Evolutionary conservation across 2,113 vertebrate species (phyloP), one percentile per base, ranked within the genome.

Genomic region (Gracilinanus agilis): DNA sequence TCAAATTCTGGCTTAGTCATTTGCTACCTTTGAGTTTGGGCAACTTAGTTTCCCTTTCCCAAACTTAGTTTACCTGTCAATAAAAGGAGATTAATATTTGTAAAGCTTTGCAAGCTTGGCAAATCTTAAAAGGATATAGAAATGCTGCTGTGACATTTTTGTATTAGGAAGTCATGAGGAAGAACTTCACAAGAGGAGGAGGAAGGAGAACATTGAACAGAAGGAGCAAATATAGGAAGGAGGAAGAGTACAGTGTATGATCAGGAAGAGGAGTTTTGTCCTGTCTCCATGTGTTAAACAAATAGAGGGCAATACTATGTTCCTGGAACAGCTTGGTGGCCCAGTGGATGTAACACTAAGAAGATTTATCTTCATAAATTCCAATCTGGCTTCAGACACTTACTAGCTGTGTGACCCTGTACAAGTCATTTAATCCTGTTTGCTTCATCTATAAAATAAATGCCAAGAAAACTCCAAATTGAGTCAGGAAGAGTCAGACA

Each of bases 61-160:
- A 55, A 24, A 44, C 90, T 90, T 21, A 23, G 9, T 88, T 49
- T 83, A 27, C 34, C 83, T 58, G n/a, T n/a, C 55, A 40, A 44
- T 56, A 96, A 96, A 92, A 92, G 40, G 75, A 92, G 83, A 90
- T 55, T 25, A 40, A n/a, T 75, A 21, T 75, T n/a, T 75, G 24
- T 75, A 75, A 75, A 75, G 34, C 34, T 75, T 75, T 75, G 34
- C 67, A 75, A 75, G 13, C 0, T 21, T 75, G 67, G 67, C 34
- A 75, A n/a, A 75, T 2, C 13, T 75, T 75, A 75, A 75, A n/a
- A 13, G 16, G 34, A 75, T 19, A 75, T n/a, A n/a, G 34, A 67
- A 67, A 67, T 67, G 3, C 29, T 67, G 27, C 11, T 67, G 3
- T 67, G 12, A 67, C 61, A 34, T 29, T 67, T 67, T 34, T 67